phyloP scores from a whole-genome alignment of 2,797 vertebrate genomes.

The Falco berigora region DNA sequence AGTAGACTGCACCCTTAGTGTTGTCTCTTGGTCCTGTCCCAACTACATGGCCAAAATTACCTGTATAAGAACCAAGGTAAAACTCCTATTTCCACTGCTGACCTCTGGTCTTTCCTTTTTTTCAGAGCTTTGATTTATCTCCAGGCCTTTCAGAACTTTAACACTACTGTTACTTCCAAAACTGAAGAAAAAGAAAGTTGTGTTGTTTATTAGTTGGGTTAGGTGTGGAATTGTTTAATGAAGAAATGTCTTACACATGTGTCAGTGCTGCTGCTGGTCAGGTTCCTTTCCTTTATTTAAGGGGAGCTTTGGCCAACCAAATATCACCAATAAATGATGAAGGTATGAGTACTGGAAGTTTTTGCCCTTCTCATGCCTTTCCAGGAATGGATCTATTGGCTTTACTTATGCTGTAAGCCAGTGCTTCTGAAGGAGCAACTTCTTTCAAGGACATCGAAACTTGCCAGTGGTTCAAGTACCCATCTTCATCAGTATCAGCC shows the following conservation, averaged over 20 bases:
- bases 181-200: background rate
- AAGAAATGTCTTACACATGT: background rate
- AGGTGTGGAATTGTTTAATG: background rate
- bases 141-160: background rate
- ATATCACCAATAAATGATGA: background rate
- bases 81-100: background rate
- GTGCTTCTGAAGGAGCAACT: slow-evolving; percentile 69
- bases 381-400: background rate
- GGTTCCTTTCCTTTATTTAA: background rate
- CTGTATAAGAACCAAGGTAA: background rate
- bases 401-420: slow-evolving; percentile 70
- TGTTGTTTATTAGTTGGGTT: background rate
- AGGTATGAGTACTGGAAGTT: background rate
- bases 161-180: background rate
- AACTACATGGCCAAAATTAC: background rate
- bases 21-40: background rate
- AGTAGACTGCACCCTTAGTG: background rate
- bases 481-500: slow-evolving; percentile 74
- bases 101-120: background rate
- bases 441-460: slow-evolving; percentile 75
- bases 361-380: background rate
- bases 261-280: background rate
- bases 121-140: background rate
- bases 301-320: background rate
- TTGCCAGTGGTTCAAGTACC: slow-evolving; percentile 75